Evolutionary conservation across 2,888 invertebrate species (phyloP).

Genomic region (Ectemnius continuus): DNA sequence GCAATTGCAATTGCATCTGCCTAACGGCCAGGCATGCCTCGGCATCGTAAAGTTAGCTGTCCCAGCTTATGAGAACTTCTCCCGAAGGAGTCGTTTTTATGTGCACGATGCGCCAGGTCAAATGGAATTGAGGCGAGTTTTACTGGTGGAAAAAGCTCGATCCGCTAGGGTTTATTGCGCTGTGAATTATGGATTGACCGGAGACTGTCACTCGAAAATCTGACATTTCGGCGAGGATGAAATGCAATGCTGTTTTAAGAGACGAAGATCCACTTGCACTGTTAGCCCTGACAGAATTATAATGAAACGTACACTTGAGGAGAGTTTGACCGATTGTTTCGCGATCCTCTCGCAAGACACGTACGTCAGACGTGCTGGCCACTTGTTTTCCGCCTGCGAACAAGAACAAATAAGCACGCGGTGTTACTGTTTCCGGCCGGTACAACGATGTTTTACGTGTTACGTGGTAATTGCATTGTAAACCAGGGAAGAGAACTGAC

Average conservation of each 20-base stretch:
- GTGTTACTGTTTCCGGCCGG: constrained; percentile 9
- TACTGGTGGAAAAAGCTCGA: constrained; percentile 12
- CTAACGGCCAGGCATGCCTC: constrained; percentile 28
- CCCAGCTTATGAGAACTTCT: constrained; percentile 20
- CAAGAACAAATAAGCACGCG: constrained; percentile 13
- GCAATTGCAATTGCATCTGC: constrained; percentile 52
- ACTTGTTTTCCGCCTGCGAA: constrained; percentile 1
- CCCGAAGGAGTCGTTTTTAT: constrained; percentile 12
- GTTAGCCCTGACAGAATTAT: too few relatives aligned
- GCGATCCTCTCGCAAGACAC: background rate
- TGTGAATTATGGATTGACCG: background rate
- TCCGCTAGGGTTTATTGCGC: constrained; percentile 15
- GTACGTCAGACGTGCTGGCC: constrained; percentile 19
- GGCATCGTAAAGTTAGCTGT: constrained; percentile 32
- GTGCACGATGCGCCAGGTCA: background rate
- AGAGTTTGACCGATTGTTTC: too few relatives aligned
- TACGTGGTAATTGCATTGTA: constrained; percentile 11
- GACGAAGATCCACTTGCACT: too few relatives aligned
- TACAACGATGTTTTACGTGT: constrained; percentile 11
- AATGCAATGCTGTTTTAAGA: too few relatives aligned
- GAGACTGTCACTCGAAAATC: constrained; percentile 10
- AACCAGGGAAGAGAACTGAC: constrained; percentile 4
- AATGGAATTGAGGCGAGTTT: constrained; percentile 12
- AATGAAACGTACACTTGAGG: too few relatives aligned
- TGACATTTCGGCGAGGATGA: background rate